A percentile compares a stretch with the other conserved stretches of the same genome.
phyloP scores from a whole-genome alignment of 2,888 invertebrate species.

The Epinotia nisella region DNA sequence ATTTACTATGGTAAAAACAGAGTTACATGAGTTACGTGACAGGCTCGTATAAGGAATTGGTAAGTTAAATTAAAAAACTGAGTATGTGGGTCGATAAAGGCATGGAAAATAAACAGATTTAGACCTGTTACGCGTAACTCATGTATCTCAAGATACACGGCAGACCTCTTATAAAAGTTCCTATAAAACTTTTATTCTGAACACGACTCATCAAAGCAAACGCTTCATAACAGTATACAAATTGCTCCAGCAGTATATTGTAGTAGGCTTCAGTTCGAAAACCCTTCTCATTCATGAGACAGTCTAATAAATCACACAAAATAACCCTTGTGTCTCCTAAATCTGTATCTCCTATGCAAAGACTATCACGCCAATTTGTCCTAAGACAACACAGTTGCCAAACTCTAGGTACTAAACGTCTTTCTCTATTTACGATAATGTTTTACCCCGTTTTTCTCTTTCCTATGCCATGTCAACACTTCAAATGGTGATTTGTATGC shows the following conservation, averaged over 20 bases:
- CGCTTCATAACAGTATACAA: too few species aligned
- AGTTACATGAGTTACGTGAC: too few species aligned
- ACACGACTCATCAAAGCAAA: not conserved
- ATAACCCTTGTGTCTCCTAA: slow-evolving; percentile 12
- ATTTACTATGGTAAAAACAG: too few species aligned
- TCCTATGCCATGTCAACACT: not conserved
- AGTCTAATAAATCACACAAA: slow-evolving; percentile 7
- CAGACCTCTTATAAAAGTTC: too few species aligned
- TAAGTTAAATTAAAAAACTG: too few species aligned
- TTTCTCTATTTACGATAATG: not conserved
- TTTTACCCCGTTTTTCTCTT: not conserved
- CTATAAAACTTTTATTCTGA: not conserved
- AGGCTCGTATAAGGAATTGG: too few species aligned
- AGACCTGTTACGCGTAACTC: too few species aligned
- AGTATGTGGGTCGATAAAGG: too few species aligned
- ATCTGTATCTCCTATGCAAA: slow-evolving; percentile 28
- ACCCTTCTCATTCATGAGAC: not conserved
- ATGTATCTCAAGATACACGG: too few species aligned
- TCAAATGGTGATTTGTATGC: not conserved
- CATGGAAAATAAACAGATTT: too few species aligned
- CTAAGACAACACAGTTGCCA: slow-evolving; percentile 33
- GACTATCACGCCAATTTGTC: slow-evolving; percentile 41
- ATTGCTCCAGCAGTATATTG: not conserved
- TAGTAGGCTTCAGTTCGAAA: not conserved
- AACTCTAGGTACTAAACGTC: slow-evolving; percentile 8